Evolutionary conservation across 2,888 invertebrate species (phyloP), one percentile per base, ranked within the genome.

Genomic region (Galeopsomyia nigrocyanea): DNA sequence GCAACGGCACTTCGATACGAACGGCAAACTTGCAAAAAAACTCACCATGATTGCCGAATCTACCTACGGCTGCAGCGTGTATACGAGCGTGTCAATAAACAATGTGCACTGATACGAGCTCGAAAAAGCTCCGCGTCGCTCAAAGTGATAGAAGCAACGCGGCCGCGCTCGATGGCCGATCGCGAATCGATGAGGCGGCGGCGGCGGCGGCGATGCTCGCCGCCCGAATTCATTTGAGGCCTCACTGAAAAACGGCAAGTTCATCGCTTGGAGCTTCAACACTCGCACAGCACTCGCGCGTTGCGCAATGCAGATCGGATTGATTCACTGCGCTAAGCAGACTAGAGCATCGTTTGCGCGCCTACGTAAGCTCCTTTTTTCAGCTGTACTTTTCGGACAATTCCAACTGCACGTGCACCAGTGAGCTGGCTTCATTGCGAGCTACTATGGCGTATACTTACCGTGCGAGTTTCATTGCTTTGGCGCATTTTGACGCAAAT

Each of bases 241-340:
- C 26, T 67, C 13, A 63, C 67, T 74, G 67, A 49, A 74, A 70
- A 74, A 70, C 55, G 58, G 63, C 74, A 60, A 70, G 67, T 74
- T 70, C 74, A 70, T 67, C 57, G 66, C 31, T 6, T 26, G 13
- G 49, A 64, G 22, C 26, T 22, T 22, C n/a, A 16, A 7, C 46
- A 3, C 16, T 16, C 14, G 10, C 16, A n/a, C 17, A 2, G 14
- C 6, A 21, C 10, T 50, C 19, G 21, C 16, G n/a, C 14, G 22
- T 64, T 64, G 57, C 66, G 62, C 62, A 66, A 71, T 13, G 13
- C 10, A 39, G 7, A 39, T 39, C 39, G 39, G 39, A 10, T 39
- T 39, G 39, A 10, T 39, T 39, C 7, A 39, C 39, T 39, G 39
- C 7, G 39, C 39, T 39, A 39, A 39, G 39, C 39, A 39, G 39